Evolutionary conservation across 2,888 invertebrate genomes (phyloP), one percentile per base, ranked within the genome.

Genomic region (Stramonita haemastoma): DNA sequence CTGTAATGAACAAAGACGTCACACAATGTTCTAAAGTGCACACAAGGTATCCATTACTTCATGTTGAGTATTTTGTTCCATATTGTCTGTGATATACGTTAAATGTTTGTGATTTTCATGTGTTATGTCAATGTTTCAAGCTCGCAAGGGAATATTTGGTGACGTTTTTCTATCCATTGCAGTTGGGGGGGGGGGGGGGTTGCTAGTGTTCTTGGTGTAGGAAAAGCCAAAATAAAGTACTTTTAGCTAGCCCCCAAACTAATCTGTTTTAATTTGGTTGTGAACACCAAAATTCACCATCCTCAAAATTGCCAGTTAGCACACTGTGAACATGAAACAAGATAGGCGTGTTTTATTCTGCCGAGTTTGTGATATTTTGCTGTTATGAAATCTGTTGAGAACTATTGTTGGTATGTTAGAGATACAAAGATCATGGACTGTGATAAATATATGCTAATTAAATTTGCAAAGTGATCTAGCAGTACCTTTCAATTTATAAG

Each of bases 1-100:
- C 86, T 86, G 86, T n/a, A 15, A 86, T 86, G 66, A 26, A 86
- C 34, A 86, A 86, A 57, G 66, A 34, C 46, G n/a, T 86, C 60
- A 86, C 57, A 6, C 29, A 57, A 19, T 8, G 86, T 60, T 86
- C 86, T 66, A 86, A 86, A 86, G 86, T 86, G 86, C 86, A 34
- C 86, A 86, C 86, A 86, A 60, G 86, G 86, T 86, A 86, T 86
- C 46, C 8, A 32, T 86, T 32, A 17, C 26, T 83, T 17, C 36
- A 32, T 32, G 77, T 79, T 83, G 81, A 34, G 15, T 66, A 22
- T 11, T 34, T 36, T 34, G 34, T 19, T 22, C 22, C 60, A 57
- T 57, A 29, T 85, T 79, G 17, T 86, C 60, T 86, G 86, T 86
- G 86, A 86, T 86, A 86, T 34, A 15, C 32, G 5, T 29, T 66